Evolutionary conservation across 2,797 vertebrate species (phyloP).

Genomic region (Gymnopithys bicolor): DNA sequence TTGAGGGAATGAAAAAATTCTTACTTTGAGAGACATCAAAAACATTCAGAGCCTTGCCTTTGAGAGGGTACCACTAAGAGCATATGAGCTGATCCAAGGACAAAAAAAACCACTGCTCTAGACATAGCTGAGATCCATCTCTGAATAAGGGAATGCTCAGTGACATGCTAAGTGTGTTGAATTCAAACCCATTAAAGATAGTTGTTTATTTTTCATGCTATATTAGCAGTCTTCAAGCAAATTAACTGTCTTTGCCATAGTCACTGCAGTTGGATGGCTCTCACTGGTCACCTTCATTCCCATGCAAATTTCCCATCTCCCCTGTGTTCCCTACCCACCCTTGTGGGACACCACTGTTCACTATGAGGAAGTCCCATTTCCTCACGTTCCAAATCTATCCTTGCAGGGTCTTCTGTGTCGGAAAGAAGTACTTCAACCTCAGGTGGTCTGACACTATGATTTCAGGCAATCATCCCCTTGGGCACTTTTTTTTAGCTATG

Average conservation of each 20-base stretch:
- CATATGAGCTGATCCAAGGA: not conserved
- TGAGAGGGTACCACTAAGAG: not conserved
- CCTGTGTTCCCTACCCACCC: not conserved
- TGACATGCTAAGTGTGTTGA: not conserved
- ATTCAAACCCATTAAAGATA: not conserved
- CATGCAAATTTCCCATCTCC: not conserved
- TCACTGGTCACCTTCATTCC: not conserved
- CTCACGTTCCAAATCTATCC: not conserved
- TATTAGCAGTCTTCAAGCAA: not conserved
- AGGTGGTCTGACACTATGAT: not conserved
- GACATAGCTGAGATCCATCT: not conserved
- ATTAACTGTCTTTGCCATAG: not conserved
- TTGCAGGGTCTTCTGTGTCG: not conserved
- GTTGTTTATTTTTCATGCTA: not conserved
- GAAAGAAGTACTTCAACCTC: not conserved
- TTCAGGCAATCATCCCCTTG: not conserved
- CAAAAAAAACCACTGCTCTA: not conserved
- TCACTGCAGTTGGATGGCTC: not conserved
- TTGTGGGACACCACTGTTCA: not conserved
- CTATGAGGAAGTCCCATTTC: not conserved
- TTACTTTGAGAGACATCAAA: not conserved
- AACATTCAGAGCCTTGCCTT: not conserved
- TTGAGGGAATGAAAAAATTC: constrained; percentile 38
- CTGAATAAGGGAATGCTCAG: not conserved
- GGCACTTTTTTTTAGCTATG: not conserved